phyloP scores from a whole-genome alignment of 2,113 vertebrate genomes.

The Laticauda laticaudata region DNA sequence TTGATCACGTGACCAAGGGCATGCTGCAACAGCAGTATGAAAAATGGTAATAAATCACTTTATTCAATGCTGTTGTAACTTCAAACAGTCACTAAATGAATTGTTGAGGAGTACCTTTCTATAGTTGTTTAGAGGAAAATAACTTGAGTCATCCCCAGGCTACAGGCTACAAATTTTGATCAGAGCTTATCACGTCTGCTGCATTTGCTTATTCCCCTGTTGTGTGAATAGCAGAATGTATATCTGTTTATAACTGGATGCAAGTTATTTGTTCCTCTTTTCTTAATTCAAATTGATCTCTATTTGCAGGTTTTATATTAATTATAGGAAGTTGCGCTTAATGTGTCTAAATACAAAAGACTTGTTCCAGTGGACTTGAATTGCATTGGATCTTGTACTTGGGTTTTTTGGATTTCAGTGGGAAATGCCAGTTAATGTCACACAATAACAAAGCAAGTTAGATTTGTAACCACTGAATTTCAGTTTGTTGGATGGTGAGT shows the following conservation, averaged over 20 bases:
- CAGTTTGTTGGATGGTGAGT: not conserved
- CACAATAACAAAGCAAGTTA: not conserved
- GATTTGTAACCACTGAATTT: not conserved
- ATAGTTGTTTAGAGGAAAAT: not conserved
- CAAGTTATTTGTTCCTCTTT: not conserved
- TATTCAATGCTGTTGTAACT: too few relatives aligned
- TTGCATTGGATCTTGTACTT: not conserved
- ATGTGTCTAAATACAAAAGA: not conserved
- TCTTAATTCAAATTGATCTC: not conserved
- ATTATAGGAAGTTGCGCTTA: not conserved
- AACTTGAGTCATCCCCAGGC: not conserved
- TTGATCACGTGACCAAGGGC: too few relatives aligned
- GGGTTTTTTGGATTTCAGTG: not conserved
- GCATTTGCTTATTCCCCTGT: not conserved
- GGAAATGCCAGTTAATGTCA: not conserved
- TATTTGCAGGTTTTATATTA: not conserved
- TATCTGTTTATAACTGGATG: not conserved
- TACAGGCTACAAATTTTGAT: not conserved
- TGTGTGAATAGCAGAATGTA: not conserved
- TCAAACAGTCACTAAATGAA: too few relatives aligned
- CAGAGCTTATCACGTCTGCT: not conserved
- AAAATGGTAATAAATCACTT: too few relatives aligned
- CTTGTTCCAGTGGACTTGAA: not conserved
- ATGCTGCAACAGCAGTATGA: too few relatives aligned
- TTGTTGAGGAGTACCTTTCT: not conserved